Conservation (phyloP, 2,888 invertebrate genomes). For the Argyra leucocephala region DNA sequence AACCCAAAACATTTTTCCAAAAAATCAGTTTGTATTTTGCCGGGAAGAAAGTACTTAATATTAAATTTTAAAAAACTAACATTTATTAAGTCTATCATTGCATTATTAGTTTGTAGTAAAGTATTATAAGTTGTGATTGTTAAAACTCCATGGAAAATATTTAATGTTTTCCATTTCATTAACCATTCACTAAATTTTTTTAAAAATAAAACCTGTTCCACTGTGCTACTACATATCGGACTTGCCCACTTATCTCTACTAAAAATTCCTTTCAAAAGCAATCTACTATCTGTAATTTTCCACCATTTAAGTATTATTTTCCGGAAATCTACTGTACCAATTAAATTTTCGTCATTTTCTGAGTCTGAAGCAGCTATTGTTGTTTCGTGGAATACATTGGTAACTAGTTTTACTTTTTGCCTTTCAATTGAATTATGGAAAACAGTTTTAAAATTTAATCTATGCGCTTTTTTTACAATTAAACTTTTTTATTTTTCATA, state of each 20-base stretch:
- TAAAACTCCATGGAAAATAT: too few species aligned
- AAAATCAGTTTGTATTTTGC: neutral
- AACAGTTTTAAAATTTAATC: neutral
- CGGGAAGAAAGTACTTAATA: conserved; percentile 1
- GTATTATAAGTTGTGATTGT: neutral
- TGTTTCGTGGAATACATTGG: conserved; percentile 9
- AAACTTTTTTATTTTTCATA: neutral
- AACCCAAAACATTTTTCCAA: neutral
- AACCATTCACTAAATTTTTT: neutral
- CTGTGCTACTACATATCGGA: too few species aligned
- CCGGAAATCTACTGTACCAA: neutral
- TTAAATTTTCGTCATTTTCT: neutral
- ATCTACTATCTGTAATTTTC: too few species aligned
- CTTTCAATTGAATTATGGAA: neutral
- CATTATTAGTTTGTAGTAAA: too few species aligned
- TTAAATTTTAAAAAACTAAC: neutral
- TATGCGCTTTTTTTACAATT: neutral
- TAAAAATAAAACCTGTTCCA: too few species aligned
- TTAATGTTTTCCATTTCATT: neutral
- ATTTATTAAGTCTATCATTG: neutral
- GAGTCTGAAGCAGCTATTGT: conserved; percentile 7
- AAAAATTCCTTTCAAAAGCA: too few species aligned
- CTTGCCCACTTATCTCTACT: too few species aligned
- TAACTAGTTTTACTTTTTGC: neutral
- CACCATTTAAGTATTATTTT: too few species aligned